Conservation (phyloP, 2,113 vertebrate genomes). For the Pyxicephalus adspersus region DNA sequence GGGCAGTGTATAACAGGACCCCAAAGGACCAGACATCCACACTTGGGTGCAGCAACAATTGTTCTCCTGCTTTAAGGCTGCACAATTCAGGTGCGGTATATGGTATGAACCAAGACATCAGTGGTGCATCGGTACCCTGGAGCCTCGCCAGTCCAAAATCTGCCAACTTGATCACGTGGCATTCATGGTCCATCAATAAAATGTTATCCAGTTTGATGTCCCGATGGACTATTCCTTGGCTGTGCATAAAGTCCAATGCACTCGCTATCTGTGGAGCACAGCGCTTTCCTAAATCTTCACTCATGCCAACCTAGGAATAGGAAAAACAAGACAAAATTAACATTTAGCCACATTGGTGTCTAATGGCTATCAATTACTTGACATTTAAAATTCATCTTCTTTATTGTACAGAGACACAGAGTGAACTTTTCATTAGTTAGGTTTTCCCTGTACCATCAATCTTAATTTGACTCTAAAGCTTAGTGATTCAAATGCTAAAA, state of each 20-base stretch:
- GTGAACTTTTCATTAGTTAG: no score
- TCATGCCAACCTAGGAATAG: constrained; percentile 77
- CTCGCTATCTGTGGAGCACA: constrained; percentile 84
- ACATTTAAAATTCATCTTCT: no score
- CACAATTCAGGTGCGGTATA: constrained; percentile 87
- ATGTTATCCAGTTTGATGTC: constrained; percentile 92
- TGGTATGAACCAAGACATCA: constrained; percentile 82
- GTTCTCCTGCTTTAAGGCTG: constrained; percentile 63
- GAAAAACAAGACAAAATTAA: background rate
- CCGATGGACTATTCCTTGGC: constrained; percentile 84
- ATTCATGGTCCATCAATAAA: constrained; percentile 82
- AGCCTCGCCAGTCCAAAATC: constrained; percentile 90
- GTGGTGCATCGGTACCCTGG: constrained; percentile 82
- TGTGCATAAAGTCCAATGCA: constrained; percentile 88
- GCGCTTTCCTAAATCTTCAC: constrained; percentile 77
- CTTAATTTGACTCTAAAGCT: no score
- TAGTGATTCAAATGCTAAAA: no score
- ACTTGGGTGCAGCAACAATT: constrained; percentile 77
- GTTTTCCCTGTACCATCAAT: no score
- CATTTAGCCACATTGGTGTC: no score
- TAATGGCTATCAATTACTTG: no score
- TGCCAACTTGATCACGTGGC: constrained; percentile 81
- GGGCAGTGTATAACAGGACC: constrained; percentile 87
- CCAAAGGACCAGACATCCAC: constrained; percentile 66
- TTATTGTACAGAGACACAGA: no score